Conservation (phyloP, 2,888 invertebrate species). For the Nomada fucata region DNA sequence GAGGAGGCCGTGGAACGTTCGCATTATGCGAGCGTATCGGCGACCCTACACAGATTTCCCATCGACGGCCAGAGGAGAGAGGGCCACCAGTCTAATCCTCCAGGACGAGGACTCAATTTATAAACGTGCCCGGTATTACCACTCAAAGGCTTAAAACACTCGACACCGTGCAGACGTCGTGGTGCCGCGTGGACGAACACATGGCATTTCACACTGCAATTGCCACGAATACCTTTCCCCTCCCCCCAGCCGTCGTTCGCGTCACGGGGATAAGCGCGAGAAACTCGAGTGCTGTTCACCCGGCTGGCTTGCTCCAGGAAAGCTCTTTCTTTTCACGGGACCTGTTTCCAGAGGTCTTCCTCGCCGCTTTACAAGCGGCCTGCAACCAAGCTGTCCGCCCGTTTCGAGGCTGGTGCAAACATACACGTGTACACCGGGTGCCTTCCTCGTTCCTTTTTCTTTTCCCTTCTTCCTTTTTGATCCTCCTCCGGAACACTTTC, state of each 20-base stretch:
- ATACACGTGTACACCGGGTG: background rate
- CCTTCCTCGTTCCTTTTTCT: background rate
- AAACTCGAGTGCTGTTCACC: conserved; percentile 54
- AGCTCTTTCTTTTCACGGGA: conserved; percentile 55
- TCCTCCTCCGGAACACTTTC: background rate
- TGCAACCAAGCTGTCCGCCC: conserved; percentile 27
- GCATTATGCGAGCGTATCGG: conserved; percentile 62
- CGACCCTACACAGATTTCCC: conserved; percentile 76
- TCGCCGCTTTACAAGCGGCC: conserved; percentile 38
- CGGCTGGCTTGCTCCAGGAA: conserved; percentile 38
- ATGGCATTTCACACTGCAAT: conserved; percentile 77
- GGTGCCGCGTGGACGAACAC: conserved; percentile 60
- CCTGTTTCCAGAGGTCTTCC: conserved; percentile 37
- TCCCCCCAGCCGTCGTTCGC: background rate
- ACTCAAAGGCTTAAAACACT: conserved; percentile 80
- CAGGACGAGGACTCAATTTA: conserved; percentile 80
- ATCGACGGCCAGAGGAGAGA: conserved; percentile 56
- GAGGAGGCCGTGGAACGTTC: conserved; percentile 66
- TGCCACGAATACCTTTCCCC: conserved; percentile 61
- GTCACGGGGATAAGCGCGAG: conserved; percentile 50
- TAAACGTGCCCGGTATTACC: conserved; percentile 77
- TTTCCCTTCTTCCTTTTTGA: conserved; percentile 1
- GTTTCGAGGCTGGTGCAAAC: conserved; percentile 13
- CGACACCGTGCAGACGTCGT: conserved; percentile 68
- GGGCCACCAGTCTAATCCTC: conserved; percentile 72